A percentile compares a stretch with the other conserved stretches of the same genome.
Evolutionary conservation across 2,113 vertebrate species (phyloP).

Genomic region (Bos taurus): DNA sequence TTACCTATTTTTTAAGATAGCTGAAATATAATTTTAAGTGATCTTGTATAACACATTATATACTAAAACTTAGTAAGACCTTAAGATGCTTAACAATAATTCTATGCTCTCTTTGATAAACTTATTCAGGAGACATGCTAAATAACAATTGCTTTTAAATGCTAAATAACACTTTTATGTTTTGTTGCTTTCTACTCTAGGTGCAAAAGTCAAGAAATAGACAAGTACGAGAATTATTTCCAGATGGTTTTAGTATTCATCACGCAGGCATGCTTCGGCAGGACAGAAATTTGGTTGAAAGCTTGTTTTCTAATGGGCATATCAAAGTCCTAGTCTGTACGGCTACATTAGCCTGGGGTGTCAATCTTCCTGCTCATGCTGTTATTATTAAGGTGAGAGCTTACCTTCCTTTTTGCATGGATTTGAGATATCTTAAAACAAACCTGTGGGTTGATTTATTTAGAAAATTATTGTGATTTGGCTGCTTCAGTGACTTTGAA

Average conservation of each 20-base stretch:
- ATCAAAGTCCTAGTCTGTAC: constrained; percentile 96
- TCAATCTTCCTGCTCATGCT: constrained; percentile 99
- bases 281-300: constrained; percentile 95
- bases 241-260: constrained; percentile 97
- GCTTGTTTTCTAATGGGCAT: constrained; percentile 93
- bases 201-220: constrained; percentile 97
- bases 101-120: constrained; percentile 13
- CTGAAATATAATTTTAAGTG: neutral
- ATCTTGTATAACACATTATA: neutral
- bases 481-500: constrained; percentile 72
- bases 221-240: constrained; percentile 96
- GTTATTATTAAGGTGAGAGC: constrained; percentile 96
- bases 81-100: neutral
- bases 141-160: constrained; percentile 13
- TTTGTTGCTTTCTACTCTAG: constrained; percentile 75
- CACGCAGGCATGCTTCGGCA: constrained; percentile 96
- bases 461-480: constrained; percentile 57
- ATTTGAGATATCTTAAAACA: constrained; percentile 62
- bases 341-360: constrained; percentile 97
- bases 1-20: constrained; percentile 3
- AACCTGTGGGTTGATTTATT: constrained; percentile 44
- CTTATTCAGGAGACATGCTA: neutral
- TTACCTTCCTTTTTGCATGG: constrained; percentile 47
- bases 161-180: constrained; percentile 10
- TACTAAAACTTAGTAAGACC: neutral